A percentile compares a stretch with the other conserved stretches of the same genome.
Evolutionary conservation across 1,140 invertebrate genomes (phyloP).

Genomic region (Gonioctena quinquepunctata): DNA sequence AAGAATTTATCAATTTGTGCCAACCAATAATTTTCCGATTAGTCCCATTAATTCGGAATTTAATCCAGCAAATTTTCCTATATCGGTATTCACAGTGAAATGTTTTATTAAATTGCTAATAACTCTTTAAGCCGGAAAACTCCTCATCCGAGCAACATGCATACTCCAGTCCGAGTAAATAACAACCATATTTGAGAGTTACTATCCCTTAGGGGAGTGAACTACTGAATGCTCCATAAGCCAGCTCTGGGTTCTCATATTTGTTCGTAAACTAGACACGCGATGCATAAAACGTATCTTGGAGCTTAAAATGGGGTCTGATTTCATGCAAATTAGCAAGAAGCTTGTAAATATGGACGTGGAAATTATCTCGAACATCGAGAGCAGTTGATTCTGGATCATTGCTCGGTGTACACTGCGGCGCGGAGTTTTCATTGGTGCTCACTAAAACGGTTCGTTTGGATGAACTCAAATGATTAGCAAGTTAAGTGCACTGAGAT

Average conservation of each 20-base stretch:
- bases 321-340: conserved; percentile 11
- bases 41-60: no score
- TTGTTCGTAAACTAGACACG: conserved; percentile 5
- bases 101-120: no score
- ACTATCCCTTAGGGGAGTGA: neutral
- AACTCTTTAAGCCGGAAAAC: no score
- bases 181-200: neutral
- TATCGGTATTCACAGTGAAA: no score
- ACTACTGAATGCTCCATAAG: neutral
- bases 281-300: conserved; percentile 7
- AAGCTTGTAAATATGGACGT: conserved; percentile 3
- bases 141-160: no score
- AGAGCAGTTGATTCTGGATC: neutral
- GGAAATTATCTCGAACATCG: neutral
- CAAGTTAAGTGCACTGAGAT: no score
- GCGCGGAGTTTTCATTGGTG: neutral
- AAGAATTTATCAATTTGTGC: no score
- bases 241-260: neutral
- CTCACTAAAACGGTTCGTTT: neutral
- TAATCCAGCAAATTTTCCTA: no score
- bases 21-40: no score
- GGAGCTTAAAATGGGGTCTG: neutral
- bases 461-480: neutral
- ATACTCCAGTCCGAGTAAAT: no score
- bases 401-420: neutral